These are phyloP conservation scores for Berghia stephanieae DNA, from an alignment of 1,140 invertebrate species.

Conservation along the genomic window DNA sequence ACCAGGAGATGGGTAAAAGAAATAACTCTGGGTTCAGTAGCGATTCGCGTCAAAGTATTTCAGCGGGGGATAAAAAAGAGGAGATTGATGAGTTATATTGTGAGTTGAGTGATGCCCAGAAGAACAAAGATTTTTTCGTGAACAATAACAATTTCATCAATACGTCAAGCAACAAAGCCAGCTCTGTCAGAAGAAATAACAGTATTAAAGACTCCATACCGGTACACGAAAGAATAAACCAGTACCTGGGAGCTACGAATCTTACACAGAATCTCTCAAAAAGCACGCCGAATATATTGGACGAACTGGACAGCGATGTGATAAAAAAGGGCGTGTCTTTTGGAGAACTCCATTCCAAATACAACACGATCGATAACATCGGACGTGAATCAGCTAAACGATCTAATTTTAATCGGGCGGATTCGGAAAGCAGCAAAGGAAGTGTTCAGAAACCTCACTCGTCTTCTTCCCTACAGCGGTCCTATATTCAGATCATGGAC, in stretches of 20 bases:
- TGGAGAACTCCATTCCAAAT: conserved; percentile 24
- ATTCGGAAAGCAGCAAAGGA: neutral
- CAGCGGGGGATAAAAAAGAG: conserved; percentile 75
- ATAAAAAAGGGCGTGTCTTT: conserved; percentile 34
- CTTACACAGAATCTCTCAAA: neutral
- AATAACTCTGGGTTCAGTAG: conserved; percentile 76
- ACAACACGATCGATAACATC: neutral
- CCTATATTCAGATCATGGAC: conserved; percentile 40
- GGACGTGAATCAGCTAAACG: neutral
- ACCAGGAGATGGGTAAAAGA: too few relatives aligned
- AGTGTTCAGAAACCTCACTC: neutral
- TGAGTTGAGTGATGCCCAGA: conserved; percentile 81
- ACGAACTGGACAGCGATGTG: neutral
- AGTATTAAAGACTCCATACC: neutral
- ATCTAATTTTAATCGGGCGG: neutral
- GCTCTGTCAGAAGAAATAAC: neutral
- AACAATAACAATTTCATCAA: too few relatives aligned
- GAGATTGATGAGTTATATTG: conserved; percentile 81
- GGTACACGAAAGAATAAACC: conserved; percentile 4
- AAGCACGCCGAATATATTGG: neutral
- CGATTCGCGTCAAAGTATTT: neutral
- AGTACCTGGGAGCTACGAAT: conserved; percentile 16
- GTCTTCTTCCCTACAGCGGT: neutral
- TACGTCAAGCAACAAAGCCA: too few relatives aligned
- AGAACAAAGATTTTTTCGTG: conserved; percentile 85